Conservation (phyloP, 2,113 vertebrate species). For the Puma concolor region DNA sequence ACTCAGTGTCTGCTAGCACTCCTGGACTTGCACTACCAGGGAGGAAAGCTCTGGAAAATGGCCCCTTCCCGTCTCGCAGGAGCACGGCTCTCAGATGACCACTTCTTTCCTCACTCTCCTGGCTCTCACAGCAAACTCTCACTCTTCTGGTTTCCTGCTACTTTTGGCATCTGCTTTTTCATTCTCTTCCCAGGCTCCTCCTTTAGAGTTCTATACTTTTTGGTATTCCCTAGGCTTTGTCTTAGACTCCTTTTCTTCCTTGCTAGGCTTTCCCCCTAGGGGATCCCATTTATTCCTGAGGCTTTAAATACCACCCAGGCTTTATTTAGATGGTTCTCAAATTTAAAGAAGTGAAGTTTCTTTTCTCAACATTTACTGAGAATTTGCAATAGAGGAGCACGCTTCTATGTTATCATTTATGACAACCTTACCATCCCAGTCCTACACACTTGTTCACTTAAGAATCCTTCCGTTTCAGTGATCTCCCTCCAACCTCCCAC, state of each 20-base stretch:
- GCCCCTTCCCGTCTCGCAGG: neutral
- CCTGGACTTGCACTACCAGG: neutral
- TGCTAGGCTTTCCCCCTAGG: neutral
- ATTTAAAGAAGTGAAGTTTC: neutral
- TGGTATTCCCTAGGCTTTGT: neutral
- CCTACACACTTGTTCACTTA: neutral
- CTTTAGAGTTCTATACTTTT: neutral
- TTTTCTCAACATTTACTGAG: slow-evolving; percentile 20
- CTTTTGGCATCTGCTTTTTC: neutral
- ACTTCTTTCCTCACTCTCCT: neutral
- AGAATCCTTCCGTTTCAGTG: neutral
- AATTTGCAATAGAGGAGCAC: neutral
- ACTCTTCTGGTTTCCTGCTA: neutral
- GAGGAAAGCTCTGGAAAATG: neutral
- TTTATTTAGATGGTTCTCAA: slow-evolving; percentile 12
- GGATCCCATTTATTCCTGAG: neutral
- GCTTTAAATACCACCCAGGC: slow-evolving; percentile 11
- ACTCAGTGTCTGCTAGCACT: neutral
- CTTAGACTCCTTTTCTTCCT: neutral
- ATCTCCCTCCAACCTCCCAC: neutral
- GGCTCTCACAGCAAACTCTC: neutral
- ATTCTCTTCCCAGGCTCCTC: neutral
- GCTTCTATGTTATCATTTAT: neutral
- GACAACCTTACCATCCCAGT: neutral
- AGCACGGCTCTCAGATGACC: neutral